A percentile compares a stretch with the other conserved stretches of the same genome.
Conservation (phyloP, 2,797 vertebrate genomes). For the Chelonia mydas region DNA sequence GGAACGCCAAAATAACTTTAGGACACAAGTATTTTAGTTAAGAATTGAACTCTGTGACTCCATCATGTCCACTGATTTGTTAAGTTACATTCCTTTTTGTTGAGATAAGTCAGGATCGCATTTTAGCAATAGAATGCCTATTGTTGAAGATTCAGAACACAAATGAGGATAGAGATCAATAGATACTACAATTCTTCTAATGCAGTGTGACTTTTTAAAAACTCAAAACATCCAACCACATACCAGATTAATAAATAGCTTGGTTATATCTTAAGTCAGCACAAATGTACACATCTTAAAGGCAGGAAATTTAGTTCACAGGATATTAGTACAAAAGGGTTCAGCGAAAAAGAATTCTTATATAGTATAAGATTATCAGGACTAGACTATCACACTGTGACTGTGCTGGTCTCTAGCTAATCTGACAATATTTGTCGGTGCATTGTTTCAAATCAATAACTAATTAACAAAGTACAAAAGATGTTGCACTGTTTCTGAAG, state of each 20-base stretch:
- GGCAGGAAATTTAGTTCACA: slow-evolving; percentile 66
- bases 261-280: slow-evolving; percentile 66
- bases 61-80: neutral
- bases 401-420: slow-evolving; percentile 91
- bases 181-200: slow-evolving; percentile 35
- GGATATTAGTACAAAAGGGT: slow-evolving; percentile 82
- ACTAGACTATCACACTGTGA: slow-evolving; percentile 87
- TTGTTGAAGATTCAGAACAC: neutral
- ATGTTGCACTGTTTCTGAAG: slow-evolving; percentile 90
- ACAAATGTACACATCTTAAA: slow-evolving; percentile 78
- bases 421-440: slow-evolving; percentile 95
- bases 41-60: neutral
- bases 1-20: neutral
- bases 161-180: slow-evolving; percentile 34
- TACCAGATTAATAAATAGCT: slow-evolving; percentile 46
- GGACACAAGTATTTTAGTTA: neutral
- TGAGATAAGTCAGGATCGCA: neutral
- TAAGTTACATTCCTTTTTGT: neutral
- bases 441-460: slow-evolving; percentile 99
- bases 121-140: neutral
- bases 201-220: slow-evolving; percentile 43
- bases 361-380: slow-evolving; percentile 83
- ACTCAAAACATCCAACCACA: slow-evolving; percentile 51
- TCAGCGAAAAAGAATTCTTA: slow-evolving; percentile 77
- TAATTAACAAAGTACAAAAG: slow-evolving; percentile 99